Percentiles rank a stretch among this genome's conserved stretches.
Conservation (phyloP, 2,888 invertebrate species). For the Pseudanteris insignis region DNA sequence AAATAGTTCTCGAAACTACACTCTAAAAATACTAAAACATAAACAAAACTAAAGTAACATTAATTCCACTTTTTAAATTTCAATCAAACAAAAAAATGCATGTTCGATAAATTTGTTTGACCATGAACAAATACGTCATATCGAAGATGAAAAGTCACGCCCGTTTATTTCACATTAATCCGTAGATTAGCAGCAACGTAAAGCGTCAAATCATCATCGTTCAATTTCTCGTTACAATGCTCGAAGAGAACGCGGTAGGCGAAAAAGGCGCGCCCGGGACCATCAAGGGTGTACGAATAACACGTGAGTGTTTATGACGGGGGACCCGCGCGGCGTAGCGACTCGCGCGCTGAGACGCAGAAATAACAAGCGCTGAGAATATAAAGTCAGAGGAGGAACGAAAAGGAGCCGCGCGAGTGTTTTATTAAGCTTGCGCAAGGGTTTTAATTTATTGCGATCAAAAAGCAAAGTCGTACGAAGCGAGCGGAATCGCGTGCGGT, state of each 20-base stretch:
- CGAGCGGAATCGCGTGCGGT: slow-evolving; percentile 41
- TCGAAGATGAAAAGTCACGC: too few species aligned
- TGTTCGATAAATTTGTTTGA: too few species aligned
- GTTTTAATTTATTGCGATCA: slow-evolving; percentile 53
- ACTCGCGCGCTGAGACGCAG: slow-evolving; percentile 19
- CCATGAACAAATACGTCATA: too few species aligned
- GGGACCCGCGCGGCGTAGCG: slow-evolving; percentile 26
- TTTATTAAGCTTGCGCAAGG: slow-evolving; percentile 54
- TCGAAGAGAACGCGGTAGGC: slow-evolving; percentile 13
- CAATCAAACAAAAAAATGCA: too few species aligned
- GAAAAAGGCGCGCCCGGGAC: slow-evolving; percentile 7
- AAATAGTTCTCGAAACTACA: too few species aligned
- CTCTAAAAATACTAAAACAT: too few species aligned
- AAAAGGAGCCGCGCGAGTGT: slow-evolving; percentile 45
- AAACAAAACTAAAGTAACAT: too few species aligned
- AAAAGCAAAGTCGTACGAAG: slow-evolving; percentile 41
- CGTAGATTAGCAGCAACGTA: too few species aligned
- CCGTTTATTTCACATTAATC: too few species aligned
- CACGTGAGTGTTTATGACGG: slow-evolving; percentile 30
- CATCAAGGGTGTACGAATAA: slow-evolving; percentile 32
- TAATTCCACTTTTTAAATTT: too few species aligned
- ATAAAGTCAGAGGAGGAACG: slow-evolving; percentile 43
- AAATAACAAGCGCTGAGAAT: slow-evolving; percentile 27
- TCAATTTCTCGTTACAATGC: slow-evolving; percentile 9
- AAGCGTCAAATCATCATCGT: neutral